phyloP scores from a whole-genome alignment of 1,140 invertebrate genomes.

The Trypoxylus dichotomus region DNA sequence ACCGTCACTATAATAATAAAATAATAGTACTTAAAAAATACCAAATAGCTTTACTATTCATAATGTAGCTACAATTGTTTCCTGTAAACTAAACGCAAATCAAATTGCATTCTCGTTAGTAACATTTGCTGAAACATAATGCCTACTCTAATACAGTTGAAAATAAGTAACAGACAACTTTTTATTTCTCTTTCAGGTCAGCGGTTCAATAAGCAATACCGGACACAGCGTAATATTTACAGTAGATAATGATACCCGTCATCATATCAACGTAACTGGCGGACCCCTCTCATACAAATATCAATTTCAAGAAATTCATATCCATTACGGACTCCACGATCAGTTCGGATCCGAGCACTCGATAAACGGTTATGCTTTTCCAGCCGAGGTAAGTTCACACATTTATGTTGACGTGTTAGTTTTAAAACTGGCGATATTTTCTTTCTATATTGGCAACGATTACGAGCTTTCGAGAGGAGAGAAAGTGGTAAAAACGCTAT shows the following conservation, averaged over 20 bases:
- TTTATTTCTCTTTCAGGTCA: constrained; percentile 63
- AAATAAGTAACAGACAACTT: background rate
- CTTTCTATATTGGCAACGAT: background rate
- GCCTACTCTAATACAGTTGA: background rate
- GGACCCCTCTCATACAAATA: constrained; percentile 95
- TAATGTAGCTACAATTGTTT: too few species aligned
- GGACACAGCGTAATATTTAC: constrained; percentile 93
- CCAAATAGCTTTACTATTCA: too few species aligned
- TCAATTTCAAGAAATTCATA: constrained; percentile 88
- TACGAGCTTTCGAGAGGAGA: background rate
- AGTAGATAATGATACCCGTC: constrained; percentile 80
- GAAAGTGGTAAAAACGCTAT: background rate
- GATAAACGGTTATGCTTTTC: constrained; percentile 88
- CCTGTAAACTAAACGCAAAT: too few species aligned
- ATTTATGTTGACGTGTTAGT: constrained; percentile 21
- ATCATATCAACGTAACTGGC: constrained; percentile 87
- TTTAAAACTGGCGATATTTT: constrained; percentile 10
- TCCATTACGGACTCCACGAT: constrained; percentile 85
- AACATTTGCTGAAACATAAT: too few species aligned
- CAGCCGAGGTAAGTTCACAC: constrained; percentile 77
- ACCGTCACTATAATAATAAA: too few species aligned
- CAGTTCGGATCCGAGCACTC: constrained; percentile 88
- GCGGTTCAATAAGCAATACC: constrained; percentile 85
- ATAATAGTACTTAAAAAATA: too few species aligned
- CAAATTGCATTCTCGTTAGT: too few species aligned